Conservation (phyloP, 2,888 invertebrate genomes). For the Choreutis nemorana region DNA sequence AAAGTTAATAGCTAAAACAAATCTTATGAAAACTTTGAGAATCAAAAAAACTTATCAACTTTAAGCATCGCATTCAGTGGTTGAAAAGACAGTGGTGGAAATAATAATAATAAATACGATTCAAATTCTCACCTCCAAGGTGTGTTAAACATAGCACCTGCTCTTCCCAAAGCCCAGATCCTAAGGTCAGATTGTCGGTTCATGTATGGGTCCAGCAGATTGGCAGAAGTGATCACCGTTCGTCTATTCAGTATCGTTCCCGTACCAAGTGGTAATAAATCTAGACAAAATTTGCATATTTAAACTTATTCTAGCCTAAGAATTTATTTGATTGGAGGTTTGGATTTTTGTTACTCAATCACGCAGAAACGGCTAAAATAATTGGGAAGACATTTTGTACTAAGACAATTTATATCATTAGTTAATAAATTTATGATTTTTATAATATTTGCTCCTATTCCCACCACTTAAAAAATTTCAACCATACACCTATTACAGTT, state of each 20-base stretch:
- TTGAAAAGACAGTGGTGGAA: no score
- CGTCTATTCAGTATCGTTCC: conserved; percentile 26
- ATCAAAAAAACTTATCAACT: no score
- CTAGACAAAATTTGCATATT: conserved; percentile 16
- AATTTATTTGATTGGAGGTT: not conserved
- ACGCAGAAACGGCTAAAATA: no score
- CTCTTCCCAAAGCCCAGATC: conserved; percentile 31
- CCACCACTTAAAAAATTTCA: no score
- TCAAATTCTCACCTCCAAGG: no score
- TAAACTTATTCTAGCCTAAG: not conserved
- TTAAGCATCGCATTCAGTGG: no score
- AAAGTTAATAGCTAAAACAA: no score
- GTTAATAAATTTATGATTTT: no score
- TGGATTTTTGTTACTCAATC: not conserved
- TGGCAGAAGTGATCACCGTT: conserved; percentile 24
- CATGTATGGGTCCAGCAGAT: conserved; percentile 22
- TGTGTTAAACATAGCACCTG: conserved; percentile 17
- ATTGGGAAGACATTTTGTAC: not conserved
- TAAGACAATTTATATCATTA: not conserved
- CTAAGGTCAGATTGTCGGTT: conserved; percentile 19
- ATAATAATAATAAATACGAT: no score
- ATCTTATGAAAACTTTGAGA: no score
- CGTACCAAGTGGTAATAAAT: conserved; percentile 20
- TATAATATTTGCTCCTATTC: no score
- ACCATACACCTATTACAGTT: no score